These are phyloP conservation scores for Camponotus fellah DNA, from an alignment of 2,888 invertebrate genomes.

Conservation along the genomic window DNA sequence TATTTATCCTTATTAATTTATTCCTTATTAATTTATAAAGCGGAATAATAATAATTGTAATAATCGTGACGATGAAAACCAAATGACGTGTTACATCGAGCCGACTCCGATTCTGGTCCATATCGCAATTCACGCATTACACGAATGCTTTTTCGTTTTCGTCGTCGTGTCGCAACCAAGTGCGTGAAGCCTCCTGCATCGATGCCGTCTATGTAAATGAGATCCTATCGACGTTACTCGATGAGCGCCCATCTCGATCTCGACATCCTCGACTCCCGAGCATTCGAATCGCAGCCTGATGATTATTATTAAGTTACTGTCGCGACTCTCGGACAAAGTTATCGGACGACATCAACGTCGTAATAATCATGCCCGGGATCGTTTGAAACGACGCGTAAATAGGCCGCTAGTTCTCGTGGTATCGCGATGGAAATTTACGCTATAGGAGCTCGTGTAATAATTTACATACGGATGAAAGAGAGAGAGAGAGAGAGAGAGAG, in stretches of 20 bases:
- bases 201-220: conserved; percentile 37
- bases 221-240: conserved; percentile 23
- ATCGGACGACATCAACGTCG: conserved; percentile 28
- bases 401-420: conserved; percentile 18
- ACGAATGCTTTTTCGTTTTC: conserved; percentile 17
- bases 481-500: background rate
- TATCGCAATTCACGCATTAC: background rate
- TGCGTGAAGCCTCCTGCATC: conserved; percentile 9
- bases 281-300: conserved; percentile 36
- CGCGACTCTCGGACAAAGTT: conserved; percentile 22
- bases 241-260: conserved; percentile 44
- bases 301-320: conserved; percentile 52
- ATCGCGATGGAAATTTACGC: conserved; percentile 50
- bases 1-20: conserved; percentile 3
- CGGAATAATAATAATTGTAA: background rate
- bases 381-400: conserved; percentile 32
- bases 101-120: background rate
- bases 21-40: background rate
- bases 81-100: conserved; percentile 13
- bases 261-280: conserved; percentile 11
- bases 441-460: conserved; percentile 40
- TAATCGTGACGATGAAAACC: background rate
- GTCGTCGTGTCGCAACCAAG: background rate
- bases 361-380: conserved; percentile 32
- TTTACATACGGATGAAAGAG: conserved; percentile 41